A percentile compares a stretch with the other conserved stretches of the same genome.
phyloP scores from a whole-genome alignment of 1,140 invertebrate genomes.

The Aporrectodea caliginosa region DNA sequence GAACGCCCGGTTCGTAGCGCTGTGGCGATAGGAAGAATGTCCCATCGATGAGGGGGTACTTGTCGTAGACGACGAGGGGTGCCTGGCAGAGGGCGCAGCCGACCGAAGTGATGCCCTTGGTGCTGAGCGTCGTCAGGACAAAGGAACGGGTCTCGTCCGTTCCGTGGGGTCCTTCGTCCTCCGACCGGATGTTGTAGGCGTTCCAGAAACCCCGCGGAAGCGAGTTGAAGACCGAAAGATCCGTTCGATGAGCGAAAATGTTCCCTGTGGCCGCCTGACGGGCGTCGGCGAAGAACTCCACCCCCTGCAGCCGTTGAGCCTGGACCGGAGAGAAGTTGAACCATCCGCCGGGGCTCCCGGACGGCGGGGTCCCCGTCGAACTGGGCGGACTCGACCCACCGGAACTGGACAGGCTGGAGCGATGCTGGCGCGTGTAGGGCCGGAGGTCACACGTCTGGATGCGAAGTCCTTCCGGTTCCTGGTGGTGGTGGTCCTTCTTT shows the following conservation, averaged over 20 bases:
- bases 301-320: conserved; percentile 62
- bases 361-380: conserved; percentile 37
- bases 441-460: conserved; percentile 93
- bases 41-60: conserved; percentile 85
- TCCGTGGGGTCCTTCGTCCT: conserved; percentile 93
- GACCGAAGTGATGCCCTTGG: conserved; percentile 37
- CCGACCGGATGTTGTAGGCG: conserved; percentile 72
- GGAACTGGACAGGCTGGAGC: background rate
- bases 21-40: conserved; percentile 73
- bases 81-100: conserved; percentile 75
- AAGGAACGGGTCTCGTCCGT: conserved; percentile 81
- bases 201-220: conserved; percentile 92
- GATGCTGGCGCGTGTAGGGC: conserved; percentile 80
- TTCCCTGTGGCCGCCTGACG: conserved; percentile 36
- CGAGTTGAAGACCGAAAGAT: conserved; percentile 91
- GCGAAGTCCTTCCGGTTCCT: conserved; percentile 61
- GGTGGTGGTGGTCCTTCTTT: conserved; percentile 47
- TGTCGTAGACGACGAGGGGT: conserved; percentile 84
- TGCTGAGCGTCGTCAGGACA: conserved; percentile 48
- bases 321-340: conserved; percentile 27
- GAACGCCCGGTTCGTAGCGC: background rate
- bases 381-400: conserved; percentile 60
- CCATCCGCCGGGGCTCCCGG: conserved; percentile 27
- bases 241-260: conserved; percentile 67
- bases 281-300: conserved; percentile 72